phyloP scores from a whole-genome alignment of 2,113 vertebrate species.

The Heterotilapia buettikoferi region DNA sequence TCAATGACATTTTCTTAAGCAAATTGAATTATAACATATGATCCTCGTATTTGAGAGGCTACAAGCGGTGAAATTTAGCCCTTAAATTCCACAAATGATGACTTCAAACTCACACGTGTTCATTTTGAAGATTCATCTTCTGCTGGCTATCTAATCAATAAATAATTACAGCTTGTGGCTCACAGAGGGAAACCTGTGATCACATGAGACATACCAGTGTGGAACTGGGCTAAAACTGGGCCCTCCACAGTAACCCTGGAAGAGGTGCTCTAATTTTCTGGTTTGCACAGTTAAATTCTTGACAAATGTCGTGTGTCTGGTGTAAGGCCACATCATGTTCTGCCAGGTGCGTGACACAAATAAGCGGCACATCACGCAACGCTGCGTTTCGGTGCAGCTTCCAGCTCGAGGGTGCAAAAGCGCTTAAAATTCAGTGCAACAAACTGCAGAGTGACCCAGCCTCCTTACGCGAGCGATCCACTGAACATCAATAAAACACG shows the following conservation, averaged over 20 bases:
- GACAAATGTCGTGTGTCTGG: not conserved
- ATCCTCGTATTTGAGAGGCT: accelerated
- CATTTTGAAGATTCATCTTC: not conserved
- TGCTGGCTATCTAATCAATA: not conserved
- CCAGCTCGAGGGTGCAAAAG: not conserved
- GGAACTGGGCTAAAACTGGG: not conserved
- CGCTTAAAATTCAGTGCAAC: not conserved
- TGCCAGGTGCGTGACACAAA: constrained; percentile 14
- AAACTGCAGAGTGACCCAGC: not conserved
- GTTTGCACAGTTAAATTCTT: not conserved
- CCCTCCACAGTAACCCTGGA: accelerated
- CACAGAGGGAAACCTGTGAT: not conserved
- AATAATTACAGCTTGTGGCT: not conserved
- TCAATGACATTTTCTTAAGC: not conserved
- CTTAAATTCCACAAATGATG: not conserved
- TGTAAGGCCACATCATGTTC: not conserved
- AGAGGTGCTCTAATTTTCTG: not conserved
- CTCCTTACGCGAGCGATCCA: not conserved
- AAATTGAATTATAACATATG: not conserved
- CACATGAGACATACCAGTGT: not conserved
- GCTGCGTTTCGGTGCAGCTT: not conserved
- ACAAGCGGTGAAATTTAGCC: not conserved
- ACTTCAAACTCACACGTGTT: not conserved
- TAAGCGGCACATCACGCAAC: not conserved
- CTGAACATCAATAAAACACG: not conserved